phyloP scores from a whole-genome alignment of 2,797 vertebrate genomes.

The Scomberomorus guttatus region DNA sequence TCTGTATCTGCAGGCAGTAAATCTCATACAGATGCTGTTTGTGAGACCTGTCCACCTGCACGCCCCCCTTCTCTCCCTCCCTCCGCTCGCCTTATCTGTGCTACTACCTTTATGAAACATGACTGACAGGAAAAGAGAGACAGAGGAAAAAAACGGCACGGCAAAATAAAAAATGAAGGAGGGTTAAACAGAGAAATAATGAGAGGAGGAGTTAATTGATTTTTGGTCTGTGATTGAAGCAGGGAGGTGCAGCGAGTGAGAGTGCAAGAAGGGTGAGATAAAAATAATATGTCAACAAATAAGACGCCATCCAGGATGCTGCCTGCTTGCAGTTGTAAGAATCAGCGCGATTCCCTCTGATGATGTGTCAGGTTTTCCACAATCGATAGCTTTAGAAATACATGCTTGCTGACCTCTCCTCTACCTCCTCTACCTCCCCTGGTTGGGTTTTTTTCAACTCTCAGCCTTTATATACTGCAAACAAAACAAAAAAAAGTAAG shows the following conservation, averaged over 20 bases:
- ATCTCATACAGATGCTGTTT: conserved; percentile 76
- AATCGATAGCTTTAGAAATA: conserved; percentile 66
- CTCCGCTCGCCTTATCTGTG: conserved; percentile 23
- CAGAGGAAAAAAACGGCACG: conserved; percentile 22
- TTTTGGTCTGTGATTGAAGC: conserved; percentile 42
- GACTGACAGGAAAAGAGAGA: conserved; percentile 31
- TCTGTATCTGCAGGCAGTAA: conserved; percentile 78
- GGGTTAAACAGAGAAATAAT: neutral
- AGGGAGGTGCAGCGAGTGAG: conserved; percentile 32
- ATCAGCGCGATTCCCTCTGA: conserved; percentile 42
- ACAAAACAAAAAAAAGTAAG: conserved; percentile 1
- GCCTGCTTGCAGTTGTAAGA: conserved; percentile 48
- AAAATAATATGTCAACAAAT: conserved; percentile 68
- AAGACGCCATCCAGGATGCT: conserved; percentile 24
- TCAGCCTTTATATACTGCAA: conserved; percentile 20
- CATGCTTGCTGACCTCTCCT: conserved; percentile 58
- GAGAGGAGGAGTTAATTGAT: conserved; percentile 18
- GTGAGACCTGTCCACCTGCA: conserved; percentile 70
- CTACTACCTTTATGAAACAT: conserved; percentile 48
- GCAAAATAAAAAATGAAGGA: neutral
- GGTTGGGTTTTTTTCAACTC: conserved; percentile 30
- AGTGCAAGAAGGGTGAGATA: conserved; percentile 31
- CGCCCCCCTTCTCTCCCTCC: conserved; percentile 10
- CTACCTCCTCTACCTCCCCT: conserved; percentile 26
- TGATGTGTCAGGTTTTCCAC: conserved; percentile 65